Evolutionary conservation across 2,797 vertebrate genomes (phyloP).

Genomic region (Mycteria americana): DNA sequence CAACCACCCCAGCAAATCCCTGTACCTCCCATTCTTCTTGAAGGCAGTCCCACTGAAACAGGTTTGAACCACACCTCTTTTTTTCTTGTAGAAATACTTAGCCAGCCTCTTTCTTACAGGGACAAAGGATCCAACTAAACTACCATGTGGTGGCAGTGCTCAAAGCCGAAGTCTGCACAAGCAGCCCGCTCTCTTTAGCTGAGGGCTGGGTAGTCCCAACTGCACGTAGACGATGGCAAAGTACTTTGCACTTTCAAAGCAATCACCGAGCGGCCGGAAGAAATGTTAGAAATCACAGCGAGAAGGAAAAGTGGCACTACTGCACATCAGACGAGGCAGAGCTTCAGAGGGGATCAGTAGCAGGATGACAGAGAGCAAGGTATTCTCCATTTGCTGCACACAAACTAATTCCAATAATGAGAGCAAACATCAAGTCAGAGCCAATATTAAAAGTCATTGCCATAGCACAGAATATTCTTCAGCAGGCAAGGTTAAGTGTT

Average conservation of each 20-base stretch:
- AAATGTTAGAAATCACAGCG: neutral
- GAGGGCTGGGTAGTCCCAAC: neutral
- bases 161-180: neutral
- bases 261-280: fast-evolving
- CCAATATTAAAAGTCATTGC: neutral
- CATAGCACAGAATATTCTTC: neutral
- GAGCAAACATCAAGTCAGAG: neutral
- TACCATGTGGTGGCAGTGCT: neutral
- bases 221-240: neutral
- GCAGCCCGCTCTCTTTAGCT: neutral
- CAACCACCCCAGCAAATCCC: neutral
- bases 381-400: neutral
- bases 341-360: neutral
- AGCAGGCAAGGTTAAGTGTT: neutral
- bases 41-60: neutral
- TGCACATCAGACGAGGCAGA: neutral
- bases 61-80: neutral
- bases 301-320: neutral
- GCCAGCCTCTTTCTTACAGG: neutral
- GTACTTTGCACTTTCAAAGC: neutral
- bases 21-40: neutral
- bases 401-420: neutral
- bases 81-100: neutral
- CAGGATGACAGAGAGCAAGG: neutral
- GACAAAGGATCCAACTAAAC: neutral